Evolutionary conservation across 2,797 vertebrate species (phyloP).

Genomic region (Rhinichthys osculus): DNA sequence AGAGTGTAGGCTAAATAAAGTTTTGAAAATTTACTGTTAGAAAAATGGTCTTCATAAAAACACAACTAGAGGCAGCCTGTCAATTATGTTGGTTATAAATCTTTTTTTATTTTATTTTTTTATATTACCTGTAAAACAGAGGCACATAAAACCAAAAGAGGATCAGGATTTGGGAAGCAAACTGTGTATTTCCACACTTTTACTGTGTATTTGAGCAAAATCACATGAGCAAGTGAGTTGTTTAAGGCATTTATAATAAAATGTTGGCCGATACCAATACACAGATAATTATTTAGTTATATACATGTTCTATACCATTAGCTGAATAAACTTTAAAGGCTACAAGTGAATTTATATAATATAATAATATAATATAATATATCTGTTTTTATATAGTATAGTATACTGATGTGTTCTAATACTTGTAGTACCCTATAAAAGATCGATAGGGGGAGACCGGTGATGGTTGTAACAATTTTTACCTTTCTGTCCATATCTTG

Average conservation of each 20-base stretch:
- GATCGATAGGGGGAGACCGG: too few relatives aligned
- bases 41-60: slow-evolving; percentile 45
- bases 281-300: neutral
- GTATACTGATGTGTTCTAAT: too few relatives aligned
- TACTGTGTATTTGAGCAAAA: neutral
- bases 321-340: too few relatives aligned
- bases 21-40: slow-evolving; percentile 15
- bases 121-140: neutral
- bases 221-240: neutral
- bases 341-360: too few relatives aligned
- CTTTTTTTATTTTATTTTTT: neutral
- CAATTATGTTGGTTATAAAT: slow-evolving; percentile 3
- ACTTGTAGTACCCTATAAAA: too few relatives aligned
- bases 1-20: slow-evolving; percentile 31
- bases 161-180: neutral
- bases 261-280: neutral
- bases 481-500: too few relatives aligned
- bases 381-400: too few relatives aligned
- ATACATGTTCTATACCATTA: neutral
- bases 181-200: neutral
- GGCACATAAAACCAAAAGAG: neutral
- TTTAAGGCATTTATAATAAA: neutral
- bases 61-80: slow-evolving; percentile 35
- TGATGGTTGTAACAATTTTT: too few relatives aligned
- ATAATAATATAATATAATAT: too few relatives aligned